Evolutionary conservation across 1,140 invertebrate species (phyloP), one percentile per base, ranked within the genome.

Genomic region (Ctenoplectra terminalis): DNA sequence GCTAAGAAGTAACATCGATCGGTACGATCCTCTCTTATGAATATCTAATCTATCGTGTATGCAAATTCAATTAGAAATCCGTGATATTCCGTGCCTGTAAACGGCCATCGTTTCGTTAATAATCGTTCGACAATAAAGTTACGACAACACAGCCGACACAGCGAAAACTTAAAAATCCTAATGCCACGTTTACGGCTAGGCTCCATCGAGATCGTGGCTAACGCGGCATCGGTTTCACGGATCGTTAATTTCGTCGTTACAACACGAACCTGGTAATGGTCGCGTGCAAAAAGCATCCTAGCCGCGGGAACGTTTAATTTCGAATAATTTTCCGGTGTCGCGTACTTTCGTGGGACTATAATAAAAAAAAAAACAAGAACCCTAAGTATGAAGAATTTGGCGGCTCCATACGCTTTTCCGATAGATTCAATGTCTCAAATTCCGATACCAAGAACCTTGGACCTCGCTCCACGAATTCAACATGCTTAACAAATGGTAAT

Each of bases 191-290:
- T 80, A 60, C 50, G 37, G 58, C 54, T 26, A 37, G 61, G 6
- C 23, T 52, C 15, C 56, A 73, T 77, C 52, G 84, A 60, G 85
- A 82, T 67, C 60, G 46, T 66, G 37, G 46, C 66, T 31, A 6
- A 52, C 48, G 29, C 31, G 58, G 75, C 50, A 82, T 88, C 75
- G 75, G 76, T 87, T 87, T 88, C 86, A 88, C 83, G 86, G 86
- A 85, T 85, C 87, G 87, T 88, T 87, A 87, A 83, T 87, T 87
- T 87, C 48, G 46, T 86, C 86, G 76, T 87, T 85, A 73, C 79
- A 70, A 87, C 86, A 85, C 86, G 67, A 48, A 70, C 13, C 71
- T 37, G 75, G 75, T 85, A 88, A 87, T 85, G 75, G 40, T 85
- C 75, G 80, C 80, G 72, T 83, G 86, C 77, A 88, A 88, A 87